Evolutionary conservation across 2,113 vertebrate genomes (phyloP).

Genomic region (Etheostoma spectabile): DNA sequence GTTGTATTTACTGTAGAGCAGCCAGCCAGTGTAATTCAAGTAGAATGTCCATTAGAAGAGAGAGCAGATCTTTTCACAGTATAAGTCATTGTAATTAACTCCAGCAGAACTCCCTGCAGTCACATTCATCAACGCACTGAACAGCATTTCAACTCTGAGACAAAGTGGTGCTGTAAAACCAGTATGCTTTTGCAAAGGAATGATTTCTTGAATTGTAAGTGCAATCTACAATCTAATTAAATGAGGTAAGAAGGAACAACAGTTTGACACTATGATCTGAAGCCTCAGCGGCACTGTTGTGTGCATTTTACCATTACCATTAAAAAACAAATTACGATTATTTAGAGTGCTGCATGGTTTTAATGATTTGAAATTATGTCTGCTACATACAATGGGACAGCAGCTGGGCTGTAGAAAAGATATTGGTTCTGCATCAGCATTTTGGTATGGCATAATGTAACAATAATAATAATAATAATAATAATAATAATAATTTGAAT

Average conservation of each 20-base stretch:
- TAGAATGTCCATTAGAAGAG: constrained; percentile 60
- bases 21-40: constrained; percentile 53
- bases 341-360: background rate
- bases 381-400: background rate
- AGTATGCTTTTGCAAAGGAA: constrained; percentile 9
- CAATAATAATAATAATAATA: no score
- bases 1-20: constrained; percentile 50
- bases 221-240: constrained; percentile 45
- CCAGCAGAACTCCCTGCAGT: constrained; percentile 54
- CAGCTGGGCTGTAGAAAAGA: background rate
- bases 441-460: background rate
- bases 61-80: constrained; percentile 54
- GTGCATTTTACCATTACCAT: background rate
- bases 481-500: no score
- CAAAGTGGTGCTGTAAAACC: constrained; percentile 47
- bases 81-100: constrained; percentile 77
- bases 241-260: background rate
- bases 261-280: background rate
- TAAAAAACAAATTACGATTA: background rate
- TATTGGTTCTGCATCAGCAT: background rate
- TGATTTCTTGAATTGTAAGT: constrained; percentile 37
- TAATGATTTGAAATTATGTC: background rate
- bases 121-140: constrained; percentile 48
- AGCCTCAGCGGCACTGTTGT: background rate
- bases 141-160: constrained; percentile 33